These are phyloP conservation scores for Drosophila sproati DNA, from an alignment of 1,140 invertebrate species.

Conservation along the genomic window DNA sequence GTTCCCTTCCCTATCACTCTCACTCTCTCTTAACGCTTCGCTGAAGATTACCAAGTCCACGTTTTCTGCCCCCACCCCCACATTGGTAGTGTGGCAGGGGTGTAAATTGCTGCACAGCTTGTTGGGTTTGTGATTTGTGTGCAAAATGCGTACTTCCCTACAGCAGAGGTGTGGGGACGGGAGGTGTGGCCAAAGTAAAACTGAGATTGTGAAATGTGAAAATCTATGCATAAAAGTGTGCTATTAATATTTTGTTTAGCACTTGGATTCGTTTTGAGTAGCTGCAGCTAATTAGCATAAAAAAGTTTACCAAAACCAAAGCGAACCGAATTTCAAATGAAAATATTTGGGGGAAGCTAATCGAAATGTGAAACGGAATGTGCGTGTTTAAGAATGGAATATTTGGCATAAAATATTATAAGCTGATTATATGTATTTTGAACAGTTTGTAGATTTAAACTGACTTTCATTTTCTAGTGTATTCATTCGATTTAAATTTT, in stretches of 20 bases:
- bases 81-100: conserved; percentile 13
- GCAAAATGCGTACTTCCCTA: conserved; percentile 10
- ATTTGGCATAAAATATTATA: too few relatives aligned
- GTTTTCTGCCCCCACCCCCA: background rate
- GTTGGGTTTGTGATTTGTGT: conserved; percentile 74
- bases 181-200: background rate
- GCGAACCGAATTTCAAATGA: background rate
- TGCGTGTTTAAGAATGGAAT: background rate
- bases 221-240: conserved; percentile 43
- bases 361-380: background rate
- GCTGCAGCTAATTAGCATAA: conserved; percentile 17
- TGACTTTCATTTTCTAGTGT: background rate
- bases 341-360: background rate
- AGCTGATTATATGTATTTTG: too few relatives aligned
- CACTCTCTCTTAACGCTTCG: conserved; percentile 50
- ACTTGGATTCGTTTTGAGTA: conserved; percentile 16
- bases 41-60: conserved; percentile 53
- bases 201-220: conserved; percentile 37
- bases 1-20: conserved; percentile 12
- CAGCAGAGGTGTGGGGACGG: conserved; percentile 4
- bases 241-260: conserved; percentile 25
- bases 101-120: conserved; percentile 69
- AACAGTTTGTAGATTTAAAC: too few relatives aligned
- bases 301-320: conserved; percentile 15
- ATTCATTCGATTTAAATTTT: background rate